Base-by-base conservation (phyloP, 2,888 invertebrate species). In the Parnassius apollo region DNA sequence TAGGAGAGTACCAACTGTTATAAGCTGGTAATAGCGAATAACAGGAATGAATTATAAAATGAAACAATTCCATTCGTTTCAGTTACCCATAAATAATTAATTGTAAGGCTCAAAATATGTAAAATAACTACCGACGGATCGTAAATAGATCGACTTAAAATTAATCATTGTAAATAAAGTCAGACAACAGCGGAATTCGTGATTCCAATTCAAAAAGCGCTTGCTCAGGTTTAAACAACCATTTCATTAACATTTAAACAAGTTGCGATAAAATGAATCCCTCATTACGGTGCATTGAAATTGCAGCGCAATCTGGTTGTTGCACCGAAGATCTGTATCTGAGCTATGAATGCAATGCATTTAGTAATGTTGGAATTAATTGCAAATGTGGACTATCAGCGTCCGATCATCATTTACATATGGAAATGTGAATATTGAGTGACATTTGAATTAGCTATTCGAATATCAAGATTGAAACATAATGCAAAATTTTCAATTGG, bases 371-470 rank as follows among this genome's bases (percentile, higher is more conserved):
- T 49, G 49, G 49, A 13, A 63, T 63, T 63, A 63, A 63, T 63
- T 63, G 59, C 62, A 62, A 62, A 57, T 62, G 57, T 57, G 57
- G 46, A 57, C 54, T 59, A 59, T 59, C 59, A 59, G 13, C 59
- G 55, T 59, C 59, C 59, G 54, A 63, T 59, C 50, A 22, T 59
- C 50, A 63, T 63, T 63, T 63, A 50, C 62, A 63, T 63, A 63
- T 50, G 50, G 59, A 59, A 55, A 55, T 59, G 59, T 63, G 58
- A 63, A 63, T 59, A 63, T 59, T 63, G 59, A 63, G 45, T 59
- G 62, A 55, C 62, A 59, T 63, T 63, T 59, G 55, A 55, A 59
- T 63, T 54, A 45, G 45, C 44, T 42, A 35, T 35, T 35, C 35
- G 35, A 35, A 1, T 59, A 63, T 59, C 62, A 55, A 50, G 62